These are phyloP conservation scores for Lindbergichthys nudifrons DNA, from an alignment of 2,797 vertebrate genomes.

Conservation along the genomic window DNA sequence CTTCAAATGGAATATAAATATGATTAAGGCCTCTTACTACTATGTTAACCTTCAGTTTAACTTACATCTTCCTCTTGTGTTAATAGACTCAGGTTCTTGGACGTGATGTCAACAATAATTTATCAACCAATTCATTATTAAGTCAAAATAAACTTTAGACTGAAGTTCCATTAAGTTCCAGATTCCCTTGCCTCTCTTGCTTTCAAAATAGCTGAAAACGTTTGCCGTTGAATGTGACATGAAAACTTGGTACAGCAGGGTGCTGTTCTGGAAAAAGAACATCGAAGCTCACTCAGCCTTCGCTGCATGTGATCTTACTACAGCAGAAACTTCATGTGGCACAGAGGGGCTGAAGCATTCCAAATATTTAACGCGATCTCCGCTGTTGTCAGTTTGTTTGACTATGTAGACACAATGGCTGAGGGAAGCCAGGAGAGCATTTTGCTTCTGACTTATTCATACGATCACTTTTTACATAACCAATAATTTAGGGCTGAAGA, in stretches of 20 bases:
- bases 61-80: not conserved
- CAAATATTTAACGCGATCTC: constrained; percentile 42
- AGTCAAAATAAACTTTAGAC: constrained; percentile 18
- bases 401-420: constrained; percentile 52
- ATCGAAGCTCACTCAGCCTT: constrained; percentile 27
- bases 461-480: constrained; percentile 62
- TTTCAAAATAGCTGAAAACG: constrained; percentile 18
- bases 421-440: constrained; percentile 35
- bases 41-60: not conserved
- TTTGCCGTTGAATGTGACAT: constrained; percentile 22
- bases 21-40: not conserved
- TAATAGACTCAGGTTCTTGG: not conserved
- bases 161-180: constrained; percentile 15
- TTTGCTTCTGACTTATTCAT: constrained; percentile 60
- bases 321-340: constrained; percentile 51
- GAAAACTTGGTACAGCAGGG: constrained; percentile 37
- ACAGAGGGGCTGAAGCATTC: constrained; percentile 31
- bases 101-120: not conserved
- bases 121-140: not conserved
- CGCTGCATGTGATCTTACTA: constrained; percentile 36
- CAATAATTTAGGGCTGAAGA: constrained; percentile 63
- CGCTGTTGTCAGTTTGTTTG: constrained; percentile 58
- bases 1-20: not conserved
- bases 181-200: not conserved
- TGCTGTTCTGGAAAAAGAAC: constrained; percentile 24